Evolutionary conservation across 2,888 invertebrate genomes (phyloP), one percentile per base, ranked within the genome.

Genomic region (Anodontia alba): DNA sequence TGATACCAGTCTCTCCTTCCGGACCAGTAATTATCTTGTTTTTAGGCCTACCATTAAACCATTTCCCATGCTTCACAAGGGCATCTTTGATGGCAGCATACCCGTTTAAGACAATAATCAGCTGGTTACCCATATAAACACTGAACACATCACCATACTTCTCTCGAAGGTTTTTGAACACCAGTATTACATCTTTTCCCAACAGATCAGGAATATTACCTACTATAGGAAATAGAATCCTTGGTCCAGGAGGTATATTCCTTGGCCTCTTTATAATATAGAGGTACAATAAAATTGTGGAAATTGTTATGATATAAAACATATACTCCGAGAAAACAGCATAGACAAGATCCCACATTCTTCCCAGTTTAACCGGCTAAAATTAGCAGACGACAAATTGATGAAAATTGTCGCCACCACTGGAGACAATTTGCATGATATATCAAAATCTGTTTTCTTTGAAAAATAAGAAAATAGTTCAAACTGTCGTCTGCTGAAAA

Each of bases 31-130:
- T 7, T 23, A 73, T 31, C 10, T 43, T 36, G 67, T 85, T 83
- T 57, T 84, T 73, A 20, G 90, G 90, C 31, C 89, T 66, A 2
- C 77, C 87, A 12, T 84, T 76, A 72, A 88, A 89, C 26, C 72
- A 54, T 42, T 87, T 86, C 0, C 83, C 86, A 43, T 89, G 79
- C 38, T 80, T 83, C 33, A 90, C 84, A 36, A 88, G 80, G 23
- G 88, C 88, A 29, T 89, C 87, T 78, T 81, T 86, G 73, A 90
- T 83, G 5, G 72, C 66, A 10, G 81, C 83, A 33, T 83, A 76
- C 0, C 90, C 89, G 43, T 87, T 90, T 12, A 90, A n/a, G 20
- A 90, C 82, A 42, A 90, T 73, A 17, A 87, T 86, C 36, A 86
- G 75, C 17, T 87, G 66, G 26, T 62, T 72, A 0, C 89, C 90